These are phyloP conservation scores for Synergus itoensis DNA, from an alignment of 2,888 invertebrate species.

Conservation along the genomic window DNA sequence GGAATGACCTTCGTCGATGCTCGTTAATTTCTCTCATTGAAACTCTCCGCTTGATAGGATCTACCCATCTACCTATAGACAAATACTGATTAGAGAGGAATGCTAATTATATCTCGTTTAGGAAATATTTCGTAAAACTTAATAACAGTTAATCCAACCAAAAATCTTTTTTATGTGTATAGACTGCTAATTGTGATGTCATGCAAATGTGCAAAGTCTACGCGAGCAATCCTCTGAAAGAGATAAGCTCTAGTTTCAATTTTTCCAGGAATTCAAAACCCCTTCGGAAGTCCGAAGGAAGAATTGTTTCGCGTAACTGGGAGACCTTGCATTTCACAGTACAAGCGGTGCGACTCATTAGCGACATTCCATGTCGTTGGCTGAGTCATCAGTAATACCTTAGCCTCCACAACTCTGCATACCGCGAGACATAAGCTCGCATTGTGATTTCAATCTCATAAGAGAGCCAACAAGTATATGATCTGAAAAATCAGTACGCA, in stretches of 20 bases:
- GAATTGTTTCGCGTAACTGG: constrained; percentile 36
- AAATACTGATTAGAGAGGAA: background rate
- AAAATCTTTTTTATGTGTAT: background rate
- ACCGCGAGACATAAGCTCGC: constrained; percentile 47
- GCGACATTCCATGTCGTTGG: constrained; percentile 74
- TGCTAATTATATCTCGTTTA: background rate
- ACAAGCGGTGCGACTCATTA: constrained; percentile 67
- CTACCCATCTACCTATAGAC: background rate
- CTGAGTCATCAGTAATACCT: constrained; percentile 73
- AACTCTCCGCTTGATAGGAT: background rate
- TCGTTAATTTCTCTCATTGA: constrained; percentile 7
- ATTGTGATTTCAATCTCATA: constrained; percentile 51
- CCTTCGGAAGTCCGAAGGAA: constrained; percentile 24
- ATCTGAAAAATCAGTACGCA: background rate
- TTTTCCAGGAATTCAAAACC: constrained; percentile 20
- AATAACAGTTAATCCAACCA: background rate
- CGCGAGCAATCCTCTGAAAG: background rate
- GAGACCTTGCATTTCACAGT: constrained; percentile 40
- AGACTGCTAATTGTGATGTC: background rate
- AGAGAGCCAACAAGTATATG: constrained; percentile 30
- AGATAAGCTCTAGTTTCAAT: constrained; percentile 26
- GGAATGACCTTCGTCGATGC: constrained; percentile 18
- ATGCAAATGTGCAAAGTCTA: background rate
- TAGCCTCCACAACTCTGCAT: constrained; percentile 61
- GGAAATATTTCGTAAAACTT: background rate